A percentile compares a stretch with the other conserved stretches of the same genome.
Evolutionary conservation across 2,888 invertebrate genomes (phyloP).

Genomic region (Philhelius pedissequus): DNA sequence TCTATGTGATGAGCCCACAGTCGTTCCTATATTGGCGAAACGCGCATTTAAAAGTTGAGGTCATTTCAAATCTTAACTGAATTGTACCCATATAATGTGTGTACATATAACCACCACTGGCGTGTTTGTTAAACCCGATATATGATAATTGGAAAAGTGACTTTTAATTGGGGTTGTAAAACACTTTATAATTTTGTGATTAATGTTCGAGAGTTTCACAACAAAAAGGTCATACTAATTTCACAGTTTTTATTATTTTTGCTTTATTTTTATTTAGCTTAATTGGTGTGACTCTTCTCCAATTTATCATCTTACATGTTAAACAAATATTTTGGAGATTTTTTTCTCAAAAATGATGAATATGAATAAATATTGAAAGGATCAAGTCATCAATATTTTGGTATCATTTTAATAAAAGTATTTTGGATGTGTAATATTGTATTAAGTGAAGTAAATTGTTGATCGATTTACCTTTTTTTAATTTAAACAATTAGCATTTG

Average conservation of each 20-base stretch:
- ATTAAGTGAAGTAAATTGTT: background rate
- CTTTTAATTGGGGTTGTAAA: background rate
- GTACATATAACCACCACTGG: too few relatives aligned
- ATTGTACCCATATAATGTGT: too few relatives aligned
- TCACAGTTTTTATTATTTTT: too few relatives aligned
- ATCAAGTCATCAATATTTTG: background rate
- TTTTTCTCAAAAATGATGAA: background rate
- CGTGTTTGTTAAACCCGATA: background rate
- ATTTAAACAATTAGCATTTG: background rate
- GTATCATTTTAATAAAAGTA: too few relatives aligned
- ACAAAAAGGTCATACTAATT: background rate
- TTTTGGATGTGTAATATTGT: too few relatives aligned
- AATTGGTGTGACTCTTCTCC: background rate
- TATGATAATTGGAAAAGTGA: background rate
- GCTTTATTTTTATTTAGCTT: too few relatives aligned
- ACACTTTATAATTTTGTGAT: background rate
- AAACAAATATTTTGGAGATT: background rate
- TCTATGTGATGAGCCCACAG: too few relatives aligned
- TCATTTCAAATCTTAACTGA: too few relatives aligned
- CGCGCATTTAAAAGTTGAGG: too few relatives aligned
- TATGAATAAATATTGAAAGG: background rate
- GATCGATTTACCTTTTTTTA: background rate
- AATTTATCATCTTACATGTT: background rate
- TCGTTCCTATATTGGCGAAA: too few relatives aligned
- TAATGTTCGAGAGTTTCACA: background rate